Conservation (phyloP, 2,888 invertebrate species). For the Lottia gigantea region DNA sequence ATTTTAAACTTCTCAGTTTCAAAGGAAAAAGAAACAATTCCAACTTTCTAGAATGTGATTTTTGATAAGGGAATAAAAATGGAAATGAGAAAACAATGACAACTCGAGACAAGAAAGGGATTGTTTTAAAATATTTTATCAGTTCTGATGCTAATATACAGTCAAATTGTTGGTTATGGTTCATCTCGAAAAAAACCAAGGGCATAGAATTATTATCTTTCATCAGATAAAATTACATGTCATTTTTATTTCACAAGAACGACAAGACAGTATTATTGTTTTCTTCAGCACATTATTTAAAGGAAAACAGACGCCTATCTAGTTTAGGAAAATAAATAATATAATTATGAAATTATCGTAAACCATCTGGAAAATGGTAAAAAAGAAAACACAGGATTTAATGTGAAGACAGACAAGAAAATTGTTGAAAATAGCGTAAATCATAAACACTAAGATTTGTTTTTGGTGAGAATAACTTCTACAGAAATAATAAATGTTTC, state of each 20-base stretch:
- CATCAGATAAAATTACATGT: conserved; percentile 1
- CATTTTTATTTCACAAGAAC: background rate
- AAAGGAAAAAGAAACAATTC: no score
- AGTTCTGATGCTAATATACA: background rate
- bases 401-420: conserved; percentile 12
- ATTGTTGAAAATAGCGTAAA: conserved; percentile 6
- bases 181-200: background rate
- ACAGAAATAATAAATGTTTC: no score
- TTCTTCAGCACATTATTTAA: conserved; percentile 1
- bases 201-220: background rate
- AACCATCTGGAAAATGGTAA: conserved; percentile 15
- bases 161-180: conserved; percentile 4
- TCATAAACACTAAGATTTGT: background rate
- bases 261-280: background rate
- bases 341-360: conserved; percentile 2
- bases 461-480: no score
- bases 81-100: no score
- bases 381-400: conserved; percentile 6
- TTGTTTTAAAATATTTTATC: conserved; percentile 2
- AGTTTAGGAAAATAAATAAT: conserved; percentile 4
- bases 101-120: background rate
- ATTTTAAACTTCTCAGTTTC: no score
- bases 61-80: no score
- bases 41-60: no score
- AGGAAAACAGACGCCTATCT: conserved; percentile 4